Base-by-base conservation (phyloP, 2,113 vertebrate genomes). In the Nothocercus julius region DNA sequence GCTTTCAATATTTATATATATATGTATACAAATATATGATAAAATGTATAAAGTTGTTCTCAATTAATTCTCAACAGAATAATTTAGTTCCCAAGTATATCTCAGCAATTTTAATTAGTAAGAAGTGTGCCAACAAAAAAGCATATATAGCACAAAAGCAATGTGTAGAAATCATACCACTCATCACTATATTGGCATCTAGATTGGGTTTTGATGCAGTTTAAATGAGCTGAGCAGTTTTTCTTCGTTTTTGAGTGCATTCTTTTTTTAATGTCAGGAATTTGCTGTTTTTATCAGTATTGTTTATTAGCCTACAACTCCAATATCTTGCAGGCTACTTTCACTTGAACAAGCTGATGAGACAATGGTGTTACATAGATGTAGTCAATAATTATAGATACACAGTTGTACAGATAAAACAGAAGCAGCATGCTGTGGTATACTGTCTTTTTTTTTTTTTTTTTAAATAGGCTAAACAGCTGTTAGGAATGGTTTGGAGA, bases 61-160 rank as follows among this genome's bases (percentile, higher is more conserved):
- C 38, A 77, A 92, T 87, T 89, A 75, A 82, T 94, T 91, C 85
- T 93, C 30, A 66, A 63, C 9, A 56, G 54, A 56, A 3, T 94
- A 77, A 95, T 90, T 87, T 76, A 36, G 2, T 90, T 94, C 72
- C 72, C 38, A 58, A 76, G 28, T 89, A 22, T 79, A 67, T 82
- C 96, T 49, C 54, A 90, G 51, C 20, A 69, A 49, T 90, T 96
- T 94, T 95, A 96, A 94, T 96, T 96, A 85, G 68, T 74, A 66
- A n/a, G 16, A 20, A 62, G 27, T 81, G 36, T 92, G 82, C 92
- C 87, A 94, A 77, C 42, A 91, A n/a, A 85, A 85, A 81, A 90
- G 83, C 79, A 54, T 79, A 58, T 83, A 61, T 70, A 90, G 10
- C 54, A 81, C 59, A 90, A 49, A 73, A 85, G 63, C 72, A 80